A percentile compares a stretch with the other conserved stretches of the same genome.
Evolutionary conservation across 2,113 vertebrate genomes (phyloP).

Genomic region (Stictonetta naevosa): DNA sequence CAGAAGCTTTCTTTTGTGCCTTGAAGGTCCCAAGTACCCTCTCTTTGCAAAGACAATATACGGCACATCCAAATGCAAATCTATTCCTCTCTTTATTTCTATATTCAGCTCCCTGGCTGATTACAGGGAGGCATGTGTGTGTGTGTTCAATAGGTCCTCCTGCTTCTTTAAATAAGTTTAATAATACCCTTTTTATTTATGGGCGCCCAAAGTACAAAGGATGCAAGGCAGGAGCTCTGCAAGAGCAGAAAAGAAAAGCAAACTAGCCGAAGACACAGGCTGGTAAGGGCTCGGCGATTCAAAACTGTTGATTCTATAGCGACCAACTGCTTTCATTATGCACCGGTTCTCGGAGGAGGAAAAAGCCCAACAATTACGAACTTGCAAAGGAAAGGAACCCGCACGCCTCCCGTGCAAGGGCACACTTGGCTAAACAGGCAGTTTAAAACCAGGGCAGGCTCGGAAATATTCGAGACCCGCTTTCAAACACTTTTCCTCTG

Average conservation of each 20-base stretch:
- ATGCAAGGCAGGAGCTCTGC: slow-evolving; percentile 33
- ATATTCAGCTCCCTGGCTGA: slow-evolving; percentile 61
- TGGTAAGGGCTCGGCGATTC: slow-evolving; percentile 47
- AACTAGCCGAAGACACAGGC: slow-evolving; percentile 34
- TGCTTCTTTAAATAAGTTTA: slow-evolving; percentile 67
- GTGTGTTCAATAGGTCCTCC: slow-evolving; percentile 56
- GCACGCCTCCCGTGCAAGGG: not conserved
- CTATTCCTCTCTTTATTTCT: slow-evolving; percentile 66
- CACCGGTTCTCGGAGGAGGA: not conserved
- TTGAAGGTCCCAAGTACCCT: slow-evolving; percentile 37
- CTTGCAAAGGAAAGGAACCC: not conserved
- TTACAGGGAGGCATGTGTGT: slow-evolving; percentile 44
- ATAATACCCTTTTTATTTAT: slow-evolving; percentile 71
- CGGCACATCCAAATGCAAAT: slow-evolving; percentile 68
- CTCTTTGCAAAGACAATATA: slow-evolving; percentile 53
- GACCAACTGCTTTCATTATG: slow-evolving; percentile 33
- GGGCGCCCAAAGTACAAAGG: slow-evolving; percentile 54
- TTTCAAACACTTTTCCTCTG: not conserved
- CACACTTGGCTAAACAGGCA: not conserved
- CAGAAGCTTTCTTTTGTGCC: slow-evolving; percentile 45
- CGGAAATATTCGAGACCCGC: not conserved
- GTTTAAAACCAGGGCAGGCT: not conserved
- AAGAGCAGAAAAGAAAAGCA: slow-evolving; percentile 33
- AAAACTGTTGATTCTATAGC: slow-evolving; percentile 53
- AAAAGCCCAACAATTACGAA: not conserved